phyloP scores from a whole-genome alignment of 2,113 vertebrate genomes.

The Taxidea taxus region DNA sequence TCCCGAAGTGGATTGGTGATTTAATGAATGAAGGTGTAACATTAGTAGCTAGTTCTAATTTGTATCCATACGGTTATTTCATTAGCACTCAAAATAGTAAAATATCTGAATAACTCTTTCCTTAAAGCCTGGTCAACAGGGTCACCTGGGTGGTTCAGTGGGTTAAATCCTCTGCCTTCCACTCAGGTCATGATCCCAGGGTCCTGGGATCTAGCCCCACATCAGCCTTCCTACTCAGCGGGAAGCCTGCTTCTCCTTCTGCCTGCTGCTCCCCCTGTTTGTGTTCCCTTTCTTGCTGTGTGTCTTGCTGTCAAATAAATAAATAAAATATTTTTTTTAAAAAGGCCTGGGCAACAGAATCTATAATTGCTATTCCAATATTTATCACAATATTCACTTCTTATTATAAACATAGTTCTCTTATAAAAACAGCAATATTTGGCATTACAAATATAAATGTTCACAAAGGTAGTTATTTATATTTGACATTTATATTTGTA shows the following conservation, averaged over 20 bases:
- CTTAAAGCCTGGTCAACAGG: background rate
- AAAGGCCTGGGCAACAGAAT: background rate
- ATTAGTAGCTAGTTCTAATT: background rate
- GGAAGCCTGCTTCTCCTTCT: too few species aligned
- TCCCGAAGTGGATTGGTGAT: background rate
- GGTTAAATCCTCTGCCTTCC: too few species aligned
- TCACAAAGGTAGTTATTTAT: too few species aligned
- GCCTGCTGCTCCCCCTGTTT: too few species aligned
- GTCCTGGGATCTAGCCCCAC: too few species aligned
- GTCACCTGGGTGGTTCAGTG: too few species aligned
- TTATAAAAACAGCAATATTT: background rate
- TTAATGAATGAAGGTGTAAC: background rate
- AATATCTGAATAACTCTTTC: background rate
- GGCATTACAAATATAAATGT: too few species aligned
- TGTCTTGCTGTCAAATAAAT: too few species aligned
- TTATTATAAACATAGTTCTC: background rate
- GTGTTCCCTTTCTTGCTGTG: too few species aligned
- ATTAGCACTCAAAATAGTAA: background rate
- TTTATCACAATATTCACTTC: background rate
- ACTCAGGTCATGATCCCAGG: too few species aligned
- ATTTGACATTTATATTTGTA: background rate
- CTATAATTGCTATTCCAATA: background rate
- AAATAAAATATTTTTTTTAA: too few species aligned
- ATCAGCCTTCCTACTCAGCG: too few species aligned
- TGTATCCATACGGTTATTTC: background rate